These are phyloP conservation scores for Picathartes gymnocephalus DNA, from an alignment of 2,113 vertebrate species.

Conservation along the genomic window DNA sequence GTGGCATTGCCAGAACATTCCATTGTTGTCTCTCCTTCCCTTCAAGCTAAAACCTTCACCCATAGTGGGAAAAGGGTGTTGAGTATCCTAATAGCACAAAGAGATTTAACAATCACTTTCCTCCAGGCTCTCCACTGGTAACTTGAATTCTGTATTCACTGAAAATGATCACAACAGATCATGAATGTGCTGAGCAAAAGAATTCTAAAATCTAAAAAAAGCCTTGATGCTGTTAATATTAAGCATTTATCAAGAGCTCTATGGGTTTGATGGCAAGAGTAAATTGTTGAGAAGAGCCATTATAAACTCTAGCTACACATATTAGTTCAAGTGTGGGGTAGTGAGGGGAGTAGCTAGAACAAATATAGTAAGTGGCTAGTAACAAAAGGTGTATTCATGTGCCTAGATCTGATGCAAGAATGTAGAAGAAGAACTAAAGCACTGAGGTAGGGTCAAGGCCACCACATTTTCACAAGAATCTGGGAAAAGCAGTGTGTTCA, in stretches of 20 bases:
- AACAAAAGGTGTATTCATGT: not conserved
- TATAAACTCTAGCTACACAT: not conserved
- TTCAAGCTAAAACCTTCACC: not conserved
- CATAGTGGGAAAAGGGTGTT: not conserved
- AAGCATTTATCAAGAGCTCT: not conserved
- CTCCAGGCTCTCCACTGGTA: not conserved
- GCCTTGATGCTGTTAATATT: not conserved
- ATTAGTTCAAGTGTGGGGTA: not conserved
- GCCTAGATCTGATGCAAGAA: not conserved
- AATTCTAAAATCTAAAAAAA: not conserved
- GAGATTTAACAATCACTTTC: not conserved
- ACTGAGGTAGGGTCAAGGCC: conserved; percentile 6
- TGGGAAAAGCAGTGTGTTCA: not conserved
- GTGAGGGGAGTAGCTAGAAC: not conserved
- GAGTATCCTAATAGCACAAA: not conserved
- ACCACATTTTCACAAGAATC: conserved; percentile 4
- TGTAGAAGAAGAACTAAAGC: not conserved
- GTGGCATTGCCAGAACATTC: not conserved
- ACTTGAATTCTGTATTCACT: not conserved
- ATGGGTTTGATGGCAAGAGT: not conserved
- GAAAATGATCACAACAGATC: not conserved
- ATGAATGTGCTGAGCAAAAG: not conserved
- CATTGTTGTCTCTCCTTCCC: not conserved
- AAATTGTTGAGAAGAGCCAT: not conserved
- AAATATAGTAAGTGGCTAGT: conserved; percentile 9